phyloP scores from a whole-genome alignment of 2,888 invertebrate genomes.

The Isotomurus palustris region DNA sequence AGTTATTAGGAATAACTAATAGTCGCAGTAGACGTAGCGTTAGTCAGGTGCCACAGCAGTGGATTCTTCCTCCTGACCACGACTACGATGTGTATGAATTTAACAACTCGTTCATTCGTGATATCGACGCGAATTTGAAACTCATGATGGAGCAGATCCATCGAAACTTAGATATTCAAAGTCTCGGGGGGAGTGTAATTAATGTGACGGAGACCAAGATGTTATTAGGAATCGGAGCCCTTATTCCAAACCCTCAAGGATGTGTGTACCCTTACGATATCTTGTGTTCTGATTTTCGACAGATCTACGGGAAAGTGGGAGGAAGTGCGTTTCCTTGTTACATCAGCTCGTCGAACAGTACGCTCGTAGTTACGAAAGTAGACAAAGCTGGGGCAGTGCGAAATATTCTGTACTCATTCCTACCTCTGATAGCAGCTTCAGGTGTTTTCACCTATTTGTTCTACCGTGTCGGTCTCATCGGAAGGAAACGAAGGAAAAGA shows the following conservation, averaged over 20 bases:
- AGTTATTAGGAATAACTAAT: too few relatives aligned
- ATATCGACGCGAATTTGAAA: slow-evolving; percentile 36
- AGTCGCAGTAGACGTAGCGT: slow-evolving; percentile 6
- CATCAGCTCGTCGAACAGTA: slow-evolving; percentile 36
- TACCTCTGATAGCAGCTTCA: slow-evolving; percentile 42
- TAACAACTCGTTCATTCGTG: slow-evolving; percentile 35
- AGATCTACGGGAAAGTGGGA: slow-evolving; percentile 33
- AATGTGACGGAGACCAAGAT: slow-evolving; percentile 23
- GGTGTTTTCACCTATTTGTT: slow-evolving; percentile 46
- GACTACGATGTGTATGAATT: slow-evolving; percentile 26
- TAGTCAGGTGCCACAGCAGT: slow-evolving; percentile 4
- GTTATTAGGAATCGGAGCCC: slow-evolving; percentile 35
- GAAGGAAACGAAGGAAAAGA: slow-evolving; percentile 21
- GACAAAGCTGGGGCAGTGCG: slow-evolving; percentile 43
- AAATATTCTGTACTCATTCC: slow-evolving; percentile 44
- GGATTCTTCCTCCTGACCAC: slow-evolving; percentile 25
- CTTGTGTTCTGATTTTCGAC: slow-evolving; percentile 34
- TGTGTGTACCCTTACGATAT: slow-evolving; percentile 45
- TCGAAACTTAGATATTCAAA: slow-evolving; percentile 27
- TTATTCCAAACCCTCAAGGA: slow-evolving; percentile 45
- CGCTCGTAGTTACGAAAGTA: slow-evolving; percentile 40
- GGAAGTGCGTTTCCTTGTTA: slow-evolving; percentile 38
- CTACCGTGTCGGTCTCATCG: slow-evolving; percentile 45
- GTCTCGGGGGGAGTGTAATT: slow-evolving; percentile 13
- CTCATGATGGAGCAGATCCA: slow-evolving; percentile 33